Base-by-base conservation (phyloP, 92 coral and sea anemone genomes). In the Palythoa grandis region DNA sequence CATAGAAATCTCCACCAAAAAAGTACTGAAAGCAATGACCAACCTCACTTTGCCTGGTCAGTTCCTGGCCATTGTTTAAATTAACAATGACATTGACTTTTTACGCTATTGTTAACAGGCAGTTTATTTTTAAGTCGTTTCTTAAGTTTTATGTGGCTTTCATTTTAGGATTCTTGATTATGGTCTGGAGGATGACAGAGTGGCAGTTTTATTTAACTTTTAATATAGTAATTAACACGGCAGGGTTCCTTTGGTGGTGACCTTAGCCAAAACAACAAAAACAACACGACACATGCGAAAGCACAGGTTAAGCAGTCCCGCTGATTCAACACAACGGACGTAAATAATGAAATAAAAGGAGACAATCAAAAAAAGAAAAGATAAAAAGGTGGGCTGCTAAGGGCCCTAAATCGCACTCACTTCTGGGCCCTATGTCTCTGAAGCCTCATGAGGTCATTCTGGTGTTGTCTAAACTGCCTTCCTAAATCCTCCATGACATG, bases 401-500 rank as follows among this genome's bases (percentile, higher is more conserved):
- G 85, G 60, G 22, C 74, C 85, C 58, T 65, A 38, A 22, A 22
- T 22, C 13, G 43, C 65, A 80, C 85, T 80, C 60, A 94, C 98
- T 89, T 94, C 54, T 95, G 92, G 50, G 95, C 98, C 78, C 98
- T 90, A 84, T 92, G 92, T 73, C 78, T 88, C 88, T 94, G 98
- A 14, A 92, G 86, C 72, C 72, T 91, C 66, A 87, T 95, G 50
- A 94, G 88, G 83, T 92, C 89, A 24, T 94, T 91, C 77, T 92
- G 98, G 69, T 94, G 89, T 54, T 89, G 96, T 50, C 72, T 85
- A n/a, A 94, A 87, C 86, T 92, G 95, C 67, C 84, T 72, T 50
- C 98, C 98, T 40, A 94, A 92, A 50, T 84, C 91, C 88, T 92
- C 98, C 98, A 94, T 94, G 69, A 90, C 86, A 54, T 93, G 88